Conservation (phyloP, 2,888 invertebrate species). For the Aricia artaxerxes region DNA sequence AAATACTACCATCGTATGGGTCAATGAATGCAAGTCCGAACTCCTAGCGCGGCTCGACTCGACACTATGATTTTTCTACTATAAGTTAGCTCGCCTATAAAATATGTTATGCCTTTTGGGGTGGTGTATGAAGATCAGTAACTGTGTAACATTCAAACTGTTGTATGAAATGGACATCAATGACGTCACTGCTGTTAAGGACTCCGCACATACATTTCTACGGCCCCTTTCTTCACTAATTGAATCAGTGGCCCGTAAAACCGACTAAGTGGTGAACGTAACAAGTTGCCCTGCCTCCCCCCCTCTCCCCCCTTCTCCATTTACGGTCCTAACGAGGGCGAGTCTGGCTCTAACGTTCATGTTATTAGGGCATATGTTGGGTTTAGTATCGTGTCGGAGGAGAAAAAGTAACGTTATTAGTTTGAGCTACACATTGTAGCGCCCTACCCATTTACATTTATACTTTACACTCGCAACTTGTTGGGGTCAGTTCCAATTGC, state of each 20-base stretch:
- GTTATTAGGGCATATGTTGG: constrained; percentile 5
- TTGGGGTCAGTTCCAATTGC: not conserved
- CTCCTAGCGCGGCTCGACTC: too few relatives aligned
- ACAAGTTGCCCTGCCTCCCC: not conserved
- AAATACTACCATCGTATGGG: too few relatives aligned
- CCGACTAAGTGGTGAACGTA: constrained; percentile 2
- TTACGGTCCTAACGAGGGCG: not conserved
- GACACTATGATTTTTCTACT: too few relatives aligned
- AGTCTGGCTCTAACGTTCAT: not conserved
- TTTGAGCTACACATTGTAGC: not conserved
- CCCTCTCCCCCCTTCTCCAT: not conserved
- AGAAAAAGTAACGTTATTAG: not conserved
- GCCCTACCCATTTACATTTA: not conserved
- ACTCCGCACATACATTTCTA: not conserved
- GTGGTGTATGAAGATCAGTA: too few relatives aligned
- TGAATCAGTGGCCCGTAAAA: constrained; percentile 9
- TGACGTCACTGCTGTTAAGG: not conserved
- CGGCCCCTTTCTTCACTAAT: not conserved
- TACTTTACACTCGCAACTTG: not conserved
- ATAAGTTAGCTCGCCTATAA: too few relatives aligned
- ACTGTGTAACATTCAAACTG: too few relatives aligned
- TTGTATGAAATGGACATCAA: not conserved
- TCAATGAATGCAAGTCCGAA: too few relatives aligned
- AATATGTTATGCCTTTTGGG: too few relatives aligned
- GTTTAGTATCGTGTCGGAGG: not conserved